Evolutionary conservation across 2,113 vertebrate species (phyloP).

Genomic region (Artemisiospiza belli): DNA sequence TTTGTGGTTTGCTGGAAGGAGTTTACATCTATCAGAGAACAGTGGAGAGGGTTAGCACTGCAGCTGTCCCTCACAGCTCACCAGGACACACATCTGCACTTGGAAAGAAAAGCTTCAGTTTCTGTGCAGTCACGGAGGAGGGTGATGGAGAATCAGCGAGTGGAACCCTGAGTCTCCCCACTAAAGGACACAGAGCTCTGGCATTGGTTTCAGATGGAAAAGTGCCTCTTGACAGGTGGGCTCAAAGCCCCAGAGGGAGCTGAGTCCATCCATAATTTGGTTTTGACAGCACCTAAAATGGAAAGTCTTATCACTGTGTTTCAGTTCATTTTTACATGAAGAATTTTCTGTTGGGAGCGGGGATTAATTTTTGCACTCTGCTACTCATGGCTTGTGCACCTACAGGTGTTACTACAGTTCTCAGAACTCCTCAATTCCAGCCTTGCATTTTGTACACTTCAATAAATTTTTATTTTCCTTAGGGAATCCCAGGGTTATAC

Average conservation of each 20-base stretch:
- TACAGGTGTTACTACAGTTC: background rate
- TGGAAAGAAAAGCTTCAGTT: background rate
- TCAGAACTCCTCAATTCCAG: background rate
- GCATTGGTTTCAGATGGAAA: background rate
- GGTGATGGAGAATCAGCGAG: background rate
- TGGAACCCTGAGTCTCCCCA: background rate
- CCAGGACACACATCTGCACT: background rate
- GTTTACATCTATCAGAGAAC: constrained; percentile 88
- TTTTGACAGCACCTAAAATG: background rate
- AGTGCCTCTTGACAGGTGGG: background rate
- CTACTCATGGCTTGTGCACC: background rate
- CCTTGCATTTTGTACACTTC: background rate
- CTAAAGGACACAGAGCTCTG: background rate
- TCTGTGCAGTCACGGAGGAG: background rate
- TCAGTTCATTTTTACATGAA: background rate
- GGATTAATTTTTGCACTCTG: background rate
- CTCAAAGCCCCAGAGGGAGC: background rate
- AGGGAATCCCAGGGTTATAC: background rate
- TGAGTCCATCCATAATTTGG: background rate
- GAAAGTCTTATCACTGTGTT: background rate
- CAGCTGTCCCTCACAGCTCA: background rate
- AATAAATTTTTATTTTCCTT: background rate
- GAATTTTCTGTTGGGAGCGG: rapidly evolving
- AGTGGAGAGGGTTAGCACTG: constrained; percentile 56
- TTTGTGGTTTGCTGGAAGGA: constrained; percentile 99